Percentiles rank a stretch among this genome's conserved stretches.
These are phyloP conservation scores for Spatulosminthurus flaviceps DNA, from an alignment of 2,888 invertebrate genomes.

Conservation along the genomic window DNA sequence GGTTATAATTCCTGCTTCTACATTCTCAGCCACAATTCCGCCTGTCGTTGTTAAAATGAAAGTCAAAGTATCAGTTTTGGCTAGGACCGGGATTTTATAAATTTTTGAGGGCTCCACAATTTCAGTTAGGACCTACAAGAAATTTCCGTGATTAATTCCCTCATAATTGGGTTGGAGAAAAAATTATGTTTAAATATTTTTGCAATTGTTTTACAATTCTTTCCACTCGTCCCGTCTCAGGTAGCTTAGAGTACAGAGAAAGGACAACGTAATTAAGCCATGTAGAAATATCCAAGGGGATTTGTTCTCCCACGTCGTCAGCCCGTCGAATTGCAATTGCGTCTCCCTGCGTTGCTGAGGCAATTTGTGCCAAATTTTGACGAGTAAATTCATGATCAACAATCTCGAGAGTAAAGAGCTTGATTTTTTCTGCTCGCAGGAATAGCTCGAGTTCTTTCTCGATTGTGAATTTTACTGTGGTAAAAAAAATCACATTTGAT, in stretches of 20 bases:
- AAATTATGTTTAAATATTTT: too few species aligned
- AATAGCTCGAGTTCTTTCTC: background rate
- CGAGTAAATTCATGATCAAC: background rate
- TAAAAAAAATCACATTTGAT: background rate
- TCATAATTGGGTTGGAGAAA: too few species aligned
- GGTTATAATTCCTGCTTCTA: background rate
- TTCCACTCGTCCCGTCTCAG: too few species aligned
- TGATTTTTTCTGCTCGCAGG: background rate
- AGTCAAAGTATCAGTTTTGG: background rate
- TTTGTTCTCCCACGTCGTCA: background rate
- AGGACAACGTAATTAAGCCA: background rate
- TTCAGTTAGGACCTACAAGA: background rate
- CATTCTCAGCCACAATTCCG: background rate
- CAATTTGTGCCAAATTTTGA: background rate
- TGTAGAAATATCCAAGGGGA: background rate
- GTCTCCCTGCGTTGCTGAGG: background rate
- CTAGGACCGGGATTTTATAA: background rate
- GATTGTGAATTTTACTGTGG: background rate
- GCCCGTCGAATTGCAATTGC: background rate
- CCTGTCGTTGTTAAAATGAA: background rate
- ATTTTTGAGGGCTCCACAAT: background rate
- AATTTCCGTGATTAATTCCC: too few species aligned
- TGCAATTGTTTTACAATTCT: too few species aligned
- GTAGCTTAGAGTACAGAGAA: too few species aligned
- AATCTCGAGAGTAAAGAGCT: conserved; percentile 21